Conservation (phyloP, 2,888 invertebrate genomes). For the Synanthedon andrenaeformis region DNA sequence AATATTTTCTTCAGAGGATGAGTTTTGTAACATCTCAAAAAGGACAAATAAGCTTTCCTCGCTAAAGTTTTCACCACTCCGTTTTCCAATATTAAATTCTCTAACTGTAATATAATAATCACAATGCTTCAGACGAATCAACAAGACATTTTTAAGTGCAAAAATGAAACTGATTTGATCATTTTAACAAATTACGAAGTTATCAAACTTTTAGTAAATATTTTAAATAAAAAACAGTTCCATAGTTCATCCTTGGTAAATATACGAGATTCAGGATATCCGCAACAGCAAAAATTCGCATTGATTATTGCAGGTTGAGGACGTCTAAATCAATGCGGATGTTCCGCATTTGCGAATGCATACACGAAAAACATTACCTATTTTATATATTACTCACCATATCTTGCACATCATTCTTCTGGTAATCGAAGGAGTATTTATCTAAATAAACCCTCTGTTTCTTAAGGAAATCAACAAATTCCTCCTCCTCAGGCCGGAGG, state of each 20-base stretch:
- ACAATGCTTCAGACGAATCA: not conserved
- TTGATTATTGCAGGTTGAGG: too few relatives aligned
- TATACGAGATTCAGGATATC: too few relatives aligned
- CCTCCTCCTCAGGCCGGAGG: slow-evolving; percentile 91
- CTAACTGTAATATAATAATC: slow-evolving; percentile 73
- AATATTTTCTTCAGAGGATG: slow-evolving; percentile 94
- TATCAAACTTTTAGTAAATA: too few relatives aligned
- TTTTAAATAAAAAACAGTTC: too few relatives aligned
- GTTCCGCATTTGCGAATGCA: too few relatives aligned
- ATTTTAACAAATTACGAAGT: too few relatives aligned
- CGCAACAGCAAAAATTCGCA: too few relatives aligned
- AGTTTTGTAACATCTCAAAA: slow-evolving; percentile 94
- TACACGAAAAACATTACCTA: too few relatives aligned
- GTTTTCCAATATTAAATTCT: slow-evolving; percentile 89
- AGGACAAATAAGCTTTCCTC: slow-evolving; percentile 94
- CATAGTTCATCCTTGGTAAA: too few relatives aligned
- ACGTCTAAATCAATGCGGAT: too few relatives aligned
- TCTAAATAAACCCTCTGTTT: slow-evolving; percentile 92
- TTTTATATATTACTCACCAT: slow-evolving; percentile 28
- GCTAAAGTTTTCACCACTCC: slow-evolving; percentile 93
- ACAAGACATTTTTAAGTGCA: not conserved
- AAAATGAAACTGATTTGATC: too few relatives aligned
- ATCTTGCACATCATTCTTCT: slow-evolving; percentile 34
- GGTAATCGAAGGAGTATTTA: slow-evolving; percentile 73
- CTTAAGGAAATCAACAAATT: slow-evolving; percentile 89